Base-by-base conservation (phyloP, 2,888 invertebrate genomes). In the Eucriotettix oculatus region DNA sequence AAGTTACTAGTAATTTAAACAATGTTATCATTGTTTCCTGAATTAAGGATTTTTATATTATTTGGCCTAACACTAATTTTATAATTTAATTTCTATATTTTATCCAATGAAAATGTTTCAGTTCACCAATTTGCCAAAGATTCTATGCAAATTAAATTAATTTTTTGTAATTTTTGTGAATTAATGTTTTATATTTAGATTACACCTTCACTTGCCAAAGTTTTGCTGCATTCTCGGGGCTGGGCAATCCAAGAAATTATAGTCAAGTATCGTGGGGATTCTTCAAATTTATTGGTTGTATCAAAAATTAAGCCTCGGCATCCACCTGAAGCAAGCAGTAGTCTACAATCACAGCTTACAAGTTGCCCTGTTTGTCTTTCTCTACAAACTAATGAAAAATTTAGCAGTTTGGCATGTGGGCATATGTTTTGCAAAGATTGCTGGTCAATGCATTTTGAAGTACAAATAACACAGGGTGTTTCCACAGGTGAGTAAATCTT, bases 381-480 rank as follows among this genome's bases (percentile, higher is more conserved):
- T 65, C 74, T 80, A 62, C 84, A 84, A 67, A 73, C 82, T 16
- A 73, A 80, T 16, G 85, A 86, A 59, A 85, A 83, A 69, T 90
- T 90, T 71, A 84, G 85, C 71, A 84, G 85, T 60, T 78, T 97
- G 64, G 83, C 88, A 16, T 98, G 97, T 76, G 86, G 88, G 29
- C 97, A 99, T 76, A 82, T 83, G 64, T 99, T 96, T 75, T 99
- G 99, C 74, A 87, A 86, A 73, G 90, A 91, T 65, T 99, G 99
- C 74, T 99, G 99, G 99, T 84, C 85, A 63, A 87, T 84, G 79
- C 93, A 95, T 79, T 93, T 97, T 75, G 93, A 96, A 80, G 89
- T 93, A 69, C 96, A 97, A 82, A 91, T 97, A 68, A 84, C 83
- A 74, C 90, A 91, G 77, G 91, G 93, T 75, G 79, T 80, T 60